Evolutionary conservation across 2,113 vertebrate genomes (phyloP), one percentile per base, ranked within the genome.

Genomic region (Pungitius pungitius): DNA sequence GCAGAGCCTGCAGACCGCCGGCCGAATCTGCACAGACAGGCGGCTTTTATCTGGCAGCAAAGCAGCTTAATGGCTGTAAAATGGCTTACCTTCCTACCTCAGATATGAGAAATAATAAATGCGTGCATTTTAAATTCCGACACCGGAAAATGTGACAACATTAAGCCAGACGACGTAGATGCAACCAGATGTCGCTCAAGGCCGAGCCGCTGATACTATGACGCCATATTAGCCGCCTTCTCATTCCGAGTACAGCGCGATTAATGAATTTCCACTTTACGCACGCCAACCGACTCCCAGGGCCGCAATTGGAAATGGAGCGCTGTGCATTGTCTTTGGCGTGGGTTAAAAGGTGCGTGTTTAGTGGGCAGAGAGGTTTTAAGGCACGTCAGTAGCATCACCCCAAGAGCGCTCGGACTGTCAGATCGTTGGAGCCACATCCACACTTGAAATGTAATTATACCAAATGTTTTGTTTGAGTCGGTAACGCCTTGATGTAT

Each of bases 401-500:
- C 39, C 10, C 3, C 35, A 27, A 54, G 35, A 30, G 20, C 10
- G 27, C 40, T 24, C 33, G 1, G 51, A 30, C 69, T 52, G 62
- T 84, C 55, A 77, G 76, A 82, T 78, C 61, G 47, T 8, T 70
- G 40, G 55, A 83, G 61, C 56, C 69, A 54, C 77, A 73, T 73
- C 56, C 71, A 57, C 65, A 77, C 72, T 83, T 52, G 85, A 3
- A n/a, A 49, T 33, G n/a, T 78, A 85, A 92, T 90, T 88, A 89
- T 20, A 79, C 45, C 10, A 69, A 84, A 70, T 81, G 75, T 88
- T 91, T 87, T 80, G 58, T 88, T 80, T 75, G 86, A 90, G 82
- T 26, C 74, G 39, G 59, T 45, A n/a, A 58, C 8, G n/a, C 84
- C 79, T 83, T 92, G 81, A 92, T 87, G 87, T 81, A 57, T 84